Evolutionary conservation across 2,113 vertebrate genomes (phyloP), one percentile per base, ranked within the genome.

Genomic region (Seriola dumerili): DNA sequence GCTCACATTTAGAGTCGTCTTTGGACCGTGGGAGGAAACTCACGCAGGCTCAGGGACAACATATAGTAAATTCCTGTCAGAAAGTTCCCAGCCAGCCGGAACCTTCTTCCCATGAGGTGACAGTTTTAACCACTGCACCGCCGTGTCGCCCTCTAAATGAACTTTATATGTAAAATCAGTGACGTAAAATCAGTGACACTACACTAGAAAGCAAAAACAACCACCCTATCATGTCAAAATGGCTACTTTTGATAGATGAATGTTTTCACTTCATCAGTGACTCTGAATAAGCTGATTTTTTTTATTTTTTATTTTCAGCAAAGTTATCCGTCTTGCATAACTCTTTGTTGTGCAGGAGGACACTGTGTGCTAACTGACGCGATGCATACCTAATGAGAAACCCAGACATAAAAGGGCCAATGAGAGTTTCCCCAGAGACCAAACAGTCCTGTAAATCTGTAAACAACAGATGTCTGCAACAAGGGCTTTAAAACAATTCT

Each of bases 401-500:
- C 67, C 11, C 32, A 21, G 74, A 65, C 23, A 73, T 78, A 85
- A 85, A 85, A 25, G 48, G 70, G 67, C 83, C 63, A 85, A 52
- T 69, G 63, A 58, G 71, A 78, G 58, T 54, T 72, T 72, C 75
- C 84, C 80, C 59, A 4, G 52, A 63, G 82, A 88, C 44, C 29
- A 76, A 86, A 84, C 58, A 75, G 48, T 40, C 55, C 58, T 58
- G 86, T 90, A 88, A 89, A 90, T 91, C 83, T 90, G 84, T 80
- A 90, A 88, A 89, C 81, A 92, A 85, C 82, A 88, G 73, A 89
- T 81, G 87, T 77, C 72, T 69, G 79, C 67, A 86, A 87, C 67
- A 78, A 79, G 71, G 68, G 54, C 81, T 82, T 84, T 59, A 66
- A 88, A 91, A 76, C 59, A 73, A 84, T 80, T 72, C 32, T 85